phyloP scores from a whole-genome alignment of 2,888 invertebrate species.

The Uloborus plumipes region DNA sequence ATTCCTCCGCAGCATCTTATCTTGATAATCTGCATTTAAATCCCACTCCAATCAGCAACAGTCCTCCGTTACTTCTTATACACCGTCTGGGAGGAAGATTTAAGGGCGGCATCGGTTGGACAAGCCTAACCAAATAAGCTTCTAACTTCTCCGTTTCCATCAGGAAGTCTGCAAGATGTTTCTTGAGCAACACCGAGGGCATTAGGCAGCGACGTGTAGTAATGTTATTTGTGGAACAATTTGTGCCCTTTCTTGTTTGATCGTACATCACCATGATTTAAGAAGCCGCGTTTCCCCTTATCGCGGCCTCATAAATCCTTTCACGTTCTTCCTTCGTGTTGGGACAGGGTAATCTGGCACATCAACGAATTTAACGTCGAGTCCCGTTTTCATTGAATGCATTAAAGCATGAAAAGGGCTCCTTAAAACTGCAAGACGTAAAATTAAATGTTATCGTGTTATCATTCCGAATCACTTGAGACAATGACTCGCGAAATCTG shows the following conservation, averaged over 20 bases:
- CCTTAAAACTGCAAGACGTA: too few species aligned
- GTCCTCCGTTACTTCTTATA: conserved; percentile 39
- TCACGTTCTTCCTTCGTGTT: too few species aligned
- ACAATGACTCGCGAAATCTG: too few species aligned
- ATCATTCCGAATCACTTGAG: too few species aligned
- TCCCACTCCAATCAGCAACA: background rate
- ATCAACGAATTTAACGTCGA: too few species aligned
- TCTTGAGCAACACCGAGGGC: background rate
- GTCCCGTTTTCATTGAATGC: too few species aligned
- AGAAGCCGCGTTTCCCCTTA: conserved; percentile 30
- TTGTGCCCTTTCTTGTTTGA: conserved; percentile 46
- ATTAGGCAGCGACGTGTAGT: conserved; percentile 46
- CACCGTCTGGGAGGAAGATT: conserved; percentile 39
- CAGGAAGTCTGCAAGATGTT: background rate
- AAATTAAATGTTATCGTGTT: too few species aligned
- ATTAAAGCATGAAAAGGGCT: too few species aligned
- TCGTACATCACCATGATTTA: conserved; percentile 59
- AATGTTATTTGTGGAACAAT: conserved; percentile 59
- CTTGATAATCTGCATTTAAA: conserved; percentile 2
- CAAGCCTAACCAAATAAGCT: conserved; percentile 49
- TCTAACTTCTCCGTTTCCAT: background rate
- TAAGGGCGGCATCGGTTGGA: conserved; percentile 10
- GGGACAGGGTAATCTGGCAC: too few species aligned
- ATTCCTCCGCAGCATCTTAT: background rate
- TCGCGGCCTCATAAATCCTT: conserved; percentile 33